Evolutionary conservation across 2,113 vertebrate genomes (phyloP), one percentile per base, ranked within the genome.

Genomic region (Columba janthina): DNA sequence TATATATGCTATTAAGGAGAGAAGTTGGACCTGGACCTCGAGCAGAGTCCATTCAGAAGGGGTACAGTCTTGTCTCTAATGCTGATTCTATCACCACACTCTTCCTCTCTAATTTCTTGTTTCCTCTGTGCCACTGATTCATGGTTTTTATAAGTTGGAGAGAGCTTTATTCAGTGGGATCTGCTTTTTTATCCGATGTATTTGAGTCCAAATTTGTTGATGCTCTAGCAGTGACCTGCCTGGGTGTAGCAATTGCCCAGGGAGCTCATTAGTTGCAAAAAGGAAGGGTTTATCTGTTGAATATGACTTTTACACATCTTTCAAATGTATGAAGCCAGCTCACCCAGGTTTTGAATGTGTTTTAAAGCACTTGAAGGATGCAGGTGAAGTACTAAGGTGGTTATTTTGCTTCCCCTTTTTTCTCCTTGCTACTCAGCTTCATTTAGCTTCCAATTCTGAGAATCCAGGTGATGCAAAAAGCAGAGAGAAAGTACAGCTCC

Each of bases 331-430:
- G 20, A 7, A 19, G 46, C 36, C 58, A 80, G 31, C 44, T 91
- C 20, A 65, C 58, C 12, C 62, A 58, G 6, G 15, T 75, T 84
- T 80, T 53, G 32, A 74, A 20, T 34, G 20, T 34, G 25, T 73
- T 51, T 89, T 73, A 67, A 80, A 75, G 57, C 29, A 21, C 42
- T 78, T 25, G 36, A 12, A 81, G 17, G 54, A 72, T 64, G 38
- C 15, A 36, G 24, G 4, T 73, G 61, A 79, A 69, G 57, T 65
- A 12, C 36, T 50, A 36, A 74, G 69, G 36, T 17, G 11, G 4
- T 40, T 90, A 38, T 58, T 93, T 94, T 93, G 25, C 64, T 65
- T 90, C 84, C n/a, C 25, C 15, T 29, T 75, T 80, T 79, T 61
- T 53, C 42, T 70, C 48, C 38, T n/a, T 48, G 4, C 31, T 50